A percentile compares a stretch with the other conserved stretches of the same genome.
phyloP scores from a whole-genome alignment of 2,113 vertebrate genomes.

The Dipodomys ordii region DNA sequence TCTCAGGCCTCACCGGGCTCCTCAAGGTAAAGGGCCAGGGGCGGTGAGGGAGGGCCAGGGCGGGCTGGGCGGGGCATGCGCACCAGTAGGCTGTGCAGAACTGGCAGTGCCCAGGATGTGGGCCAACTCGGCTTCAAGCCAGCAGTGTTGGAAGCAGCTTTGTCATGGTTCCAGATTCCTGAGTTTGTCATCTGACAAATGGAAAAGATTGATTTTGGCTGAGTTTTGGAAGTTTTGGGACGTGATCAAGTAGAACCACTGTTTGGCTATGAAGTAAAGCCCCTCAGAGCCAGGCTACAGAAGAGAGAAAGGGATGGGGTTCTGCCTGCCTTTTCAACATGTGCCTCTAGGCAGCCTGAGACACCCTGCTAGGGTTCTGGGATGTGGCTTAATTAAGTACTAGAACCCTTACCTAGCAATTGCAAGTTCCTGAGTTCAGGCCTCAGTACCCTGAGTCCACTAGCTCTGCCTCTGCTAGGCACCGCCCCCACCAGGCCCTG shows the following conservation, averaged over 20 bases:
- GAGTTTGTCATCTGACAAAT: not conserved
- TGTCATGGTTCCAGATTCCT: not conserved
- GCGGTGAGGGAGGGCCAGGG: accelerated
- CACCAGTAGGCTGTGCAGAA: not conserved
- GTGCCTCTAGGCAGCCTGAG: not conserved
- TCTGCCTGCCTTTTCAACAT: not conserved
- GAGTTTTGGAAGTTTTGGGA: not conserved
- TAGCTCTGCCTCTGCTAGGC: no score
- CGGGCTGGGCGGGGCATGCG: not conserved
- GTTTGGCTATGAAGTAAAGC: not conserved
- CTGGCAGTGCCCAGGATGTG: not conserved
- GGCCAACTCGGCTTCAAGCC: accelerated
- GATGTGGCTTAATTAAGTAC: no score
- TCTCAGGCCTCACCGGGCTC: conserved; percentile 93
- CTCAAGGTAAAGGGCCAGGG: conserved; percentile 89
- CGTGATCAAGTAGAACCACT: not conserved
- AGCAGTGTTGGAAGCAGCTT: not conserved
- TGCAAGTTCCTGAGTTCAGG: no score
- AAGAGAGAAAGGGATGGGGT: not conserved
- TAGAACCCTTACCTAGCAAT: no score
- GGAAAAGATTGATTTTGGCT: not conserved
- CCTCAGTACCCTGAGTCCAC: no score
- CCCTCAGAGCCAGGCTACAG: not conserved
- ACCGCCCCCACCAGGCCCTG: no score
- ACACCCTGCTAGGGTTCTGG: not conserved